Percentiles rank a stretch among this genome's conserved stretches.
phyloP scores from a whole-genome alignment of 2,888 invertebrate species.

The Leucophora obtusa region DNA sequence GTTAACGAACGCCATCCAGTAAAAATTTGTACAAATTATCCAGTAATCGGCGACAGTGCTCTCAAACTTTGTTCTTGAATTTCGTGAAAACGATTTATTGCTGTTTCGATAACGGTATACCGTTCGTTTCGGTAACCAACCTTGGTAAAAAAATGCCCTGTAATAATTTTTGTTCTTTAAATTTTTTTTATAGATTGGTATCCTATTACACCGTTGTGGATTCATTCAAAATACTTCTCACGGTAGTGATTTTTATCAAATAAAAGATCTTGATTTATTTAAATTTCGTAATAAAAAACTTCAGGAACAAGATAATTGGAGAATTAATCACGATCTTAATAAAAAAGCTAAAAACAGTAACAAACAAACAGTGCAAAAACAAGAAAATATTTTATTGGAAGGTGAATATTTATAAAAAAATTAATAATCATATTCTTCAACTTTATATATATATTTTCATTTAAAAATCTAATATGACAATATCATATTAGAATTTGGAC shows the following conservation, averaged over 20 bases:
- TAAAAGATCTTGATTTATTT: conserved; percentile 66
- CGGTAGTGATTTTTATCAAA: conserved; percentile 66
- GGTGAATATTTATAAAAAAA: conserved; percentile 19
- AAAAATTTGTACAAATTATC: too few species aligned
- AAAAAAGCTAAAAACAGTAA: background rate
- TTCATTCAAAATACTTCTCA: conserved; percentile 70
- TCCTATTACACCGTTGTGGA: conserved; percentile 68
- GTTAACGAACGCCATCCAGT: too few species aligned
- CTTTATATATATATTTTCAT: too few species aligned
- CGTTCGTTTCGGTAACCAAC: too few species aligned
- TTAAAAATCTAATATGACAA: too few species aligned
- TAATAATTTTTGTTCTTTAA: background rate
- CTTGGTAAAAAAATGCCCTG: too few species aligned
- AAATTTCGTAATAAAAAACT: conserved; percentile 70
- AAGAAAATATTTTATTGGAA: background rate
- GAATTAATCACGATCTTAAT: conserved; percentile 51
- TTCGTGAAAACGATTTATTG: too few species aligned
- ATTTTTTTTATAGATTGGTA: conserved; percentile 68
- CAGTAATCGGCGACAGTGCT: too few species aligned
- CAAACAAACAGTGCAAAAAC: background rate
- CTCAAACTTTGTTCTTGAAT: too few species aligned
- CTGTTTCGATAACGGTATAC: too few species aligned
- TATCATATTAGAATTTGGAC: too few species aligned
- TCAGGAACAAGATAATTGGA: conserved; percentile 69
- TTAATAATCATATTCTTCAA: too few species aligned